Base-by-base conservation (phyloP, 53 echinoderm and acorn worm species). In the Paracentrotus lividus region DNA sequence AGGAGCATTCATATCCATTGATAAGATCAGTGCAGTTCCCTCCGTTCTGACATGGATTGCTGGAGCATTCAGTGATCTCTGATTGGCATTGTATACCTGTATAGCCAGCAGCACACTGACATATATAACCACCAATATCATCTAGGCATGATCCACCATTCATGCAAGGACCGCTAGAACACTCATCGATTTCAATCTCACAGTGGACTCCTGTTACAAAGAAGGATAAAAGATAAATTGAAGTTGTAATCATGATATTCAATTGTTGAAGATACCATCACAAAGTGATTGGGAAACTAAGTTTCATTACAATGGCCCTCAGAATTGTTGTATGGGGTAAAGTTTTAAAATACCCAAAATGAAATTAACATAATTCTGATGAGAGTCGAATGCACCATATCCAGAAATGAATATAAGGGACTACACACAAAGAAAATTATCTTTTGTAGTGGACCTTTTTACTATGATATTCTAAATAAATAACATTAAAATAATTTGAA, bases 41-140 rank as follows among this genome's bases (percentile, higher is more conserved):
- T 14, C 93, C 90, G 31, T 93, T 93, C 78, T 81, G 57, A 56
- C 93, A 93, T 1, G 93, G 93, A 1, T 59, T 24, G n/a, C 84
- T 94, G 0, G 97, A 95, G 29, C 96, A 96, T 67, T 96, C 96
- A 27, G 95, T 72, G 78, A 91, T 91, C 49, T 96, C 92, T 4
- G 77, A 36, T 89, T 77, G 90, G 69, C 96, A 96, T 52, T 32
- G 24, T 31, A 21, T 42, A 43, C 93, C 96, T 31, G 60, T 86
- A 75, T 89, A 95, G 0, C 95, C 95, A 10, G 64, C 29, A 33
- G 26, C 60, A 94, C 95, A 95, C 40, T 44, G 55, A 53, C 95
- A 95, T 2, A 34, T 5, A 43, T 90, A 95, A 18, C 67, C 85
- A 13, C 78, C 88, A 14, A 94, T 21, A 40, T 57, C 43, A 72